Conservation (phyloP, 2,888 invertebrate species). For the Osmoderma eremita region DNA sequence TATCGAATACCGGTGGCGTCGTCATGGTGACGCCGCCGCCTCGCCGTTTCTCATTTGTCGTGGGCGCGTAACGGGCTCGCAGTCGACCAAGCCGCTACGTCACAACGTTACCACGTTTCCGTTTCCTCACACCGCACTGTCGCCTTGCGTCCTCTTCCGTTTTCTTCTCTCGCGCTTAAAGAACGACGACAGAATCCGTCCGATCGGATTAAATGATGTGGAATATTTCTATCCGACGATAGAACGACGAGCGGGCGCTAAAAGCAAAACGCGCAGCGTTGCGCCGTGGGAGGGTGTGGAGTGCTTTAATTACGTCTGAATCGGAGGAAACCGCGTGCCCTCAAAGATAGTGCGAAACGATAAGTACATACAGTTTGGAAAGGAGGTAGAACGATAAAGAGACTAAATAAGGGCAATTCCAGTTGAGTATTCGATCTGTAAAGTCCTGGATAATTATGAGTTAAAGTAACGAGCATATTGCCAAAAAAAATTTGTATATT, state of each 20-base stretch:
- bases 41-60: constrained; percentile 17
- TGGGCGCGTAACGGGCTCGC: constrained; percentile 24
- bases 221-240: not conserved
- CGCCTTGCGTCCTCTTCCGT: not conserved
- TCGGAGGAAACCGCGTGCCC: no score
- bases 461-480: no score
- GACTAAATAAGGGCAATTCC: no score
- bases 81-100: constrained; percentile 18
- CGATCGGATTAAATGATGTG: constrained; percentile 5
- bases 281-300: not conserved
- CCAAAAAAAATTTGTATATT: no score
- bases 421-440: no score
- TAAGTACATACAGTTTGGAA: no score
- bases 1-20: constrained; percentile 15
- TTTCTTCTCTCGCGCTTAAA: no score
- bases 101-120: no score
- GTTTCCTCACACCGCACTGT: not conserved
- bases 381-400: no score
- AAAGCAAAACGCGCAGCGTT: not conserved
- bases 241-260: not conserved
- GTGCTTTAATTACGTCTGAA: constrained; percentile 11
- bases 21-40: constrained; percentile 25
- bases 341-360: not conserved
- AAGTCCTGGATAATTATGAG: no score
- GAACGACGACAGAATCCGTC: not conserved